Evolutionary conservation across 2,888 invertebrate genomes (phyloP).

Genomic region (Netelia inedita): DNA sequence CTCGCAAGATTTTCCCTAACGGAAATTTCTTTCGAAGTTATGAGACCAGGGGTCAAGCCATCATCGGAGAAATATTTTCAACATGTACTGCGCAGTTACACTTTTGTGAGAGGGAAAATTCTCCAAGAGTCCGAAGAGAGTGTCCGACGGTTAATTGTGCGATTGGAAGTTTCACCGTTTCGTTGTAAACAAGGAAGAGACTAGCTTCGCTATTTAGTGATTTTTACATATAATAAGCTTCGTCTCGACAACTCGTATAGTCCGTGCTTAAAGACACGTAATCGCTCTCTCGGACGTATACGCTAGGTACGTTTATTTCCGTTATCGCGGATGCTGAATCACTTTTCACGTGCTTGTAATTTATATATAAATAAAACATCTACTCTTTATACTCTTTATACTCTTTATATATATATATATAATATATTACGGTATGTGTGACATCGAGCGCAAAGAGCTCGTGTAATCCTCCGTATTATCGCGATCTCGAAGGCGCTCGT

Average conservation of each 20-base stretch:
- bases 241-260: not conserved
- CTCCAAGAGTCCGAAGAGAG: slow-evolving; percentile 16
- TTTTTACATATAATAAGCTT: slow-evolving; percentile 1
- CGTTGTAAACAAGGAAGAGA: slow-evolving; percentile 40
- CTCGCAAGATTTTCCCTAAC: not conserved
- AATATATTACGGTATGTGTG: slow-evolving; percentile 6
- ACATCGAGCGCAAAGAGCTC: slow-evolving; percentile 56
- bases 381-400: slow-evolving; percentile 11
- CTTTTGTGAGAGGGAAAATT: slow-evolving; percentile 26
- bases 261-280: slow-evolving; percentile 34
- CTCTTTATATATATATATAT: slow-evolving; percentile 11
- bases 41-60: slow-evolving; percentile 35
- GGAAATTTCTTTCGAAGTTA: not conserved
- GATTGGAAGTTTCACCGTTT: slow-evolving; percentile 49
- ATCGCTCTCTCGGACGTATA: slow-evolving; percentile 38
- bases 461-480: slow-evolving; percentile 63
- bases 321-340: slow-evolving; percentile 57
- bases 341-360: slow-evolving; percentile 59
- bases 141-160: slow-evolving; percentile 38
- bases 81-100: slow-evolving; percentile 31
- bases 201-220: not conserved
- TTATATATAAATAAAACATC: slow-evolving; percentile 56
- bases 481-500: slow-evolving; percentile 57
- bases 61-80: slow-evolving; percentile 10
- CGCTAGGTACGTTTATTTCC: slow-evolving; percentile 52